Base-by-base conservation (phyloP, 2,797 vertebrate species). In the Craterocephalus amniculus region DNA sequence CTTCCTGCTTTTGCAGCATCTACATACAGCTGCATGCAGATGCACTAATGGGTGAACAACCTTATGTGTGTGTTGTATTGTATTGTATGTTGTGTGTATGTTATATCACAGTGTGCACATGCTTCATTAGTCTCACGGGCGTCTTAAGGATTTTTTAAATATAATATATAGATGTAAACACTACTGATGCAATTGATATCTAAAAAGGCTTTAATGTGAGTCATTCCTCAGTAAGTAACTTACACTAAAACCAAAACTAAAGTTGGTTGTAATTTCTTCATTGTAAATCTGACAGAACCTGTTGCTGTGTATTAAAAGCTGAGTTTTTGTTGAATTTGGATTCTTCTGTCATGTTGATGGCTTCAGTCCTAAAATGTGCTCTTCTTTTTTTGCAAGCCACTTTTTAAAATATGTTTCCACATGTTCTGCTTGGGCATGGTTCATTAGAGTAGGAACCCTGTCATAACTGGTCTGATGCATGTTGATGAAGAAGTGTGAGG, bases 311-410 rank as follows among this genome's bases (percentile, higher is more conserved):
- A 22, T 32, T 69, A 31, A 51, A 40, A 14, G 18, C 1, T 20
- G 18, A n/a, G 18, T 43, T 16, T 16, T 16, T 49, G 4, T 52
- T 64, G 32, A n/a, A n/a, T 26, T 22, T 58, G 34, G 26, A 18
- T 29, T 20, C 55, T 51, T 57, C 6, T 34, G 22, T 49, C 43
- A 45, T 48, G 48, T 49, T 74, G 11, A 34, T 43, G n/a, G 18
- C 4, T 48, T 22, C 14, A 70, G 55, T 34, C 10, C 58, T 16
- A 40, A 45, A 51, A n/a, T n/a, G n/a, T n/a, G n/a, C n/a, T n/a
- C n/a, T n/a, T n/a, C n/a, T 74, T 35, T 57, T 31, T 13, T 29
- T 43, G 31, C 6, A 61, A 68, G 55, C 20, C 62, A 36, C n/a
- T 57, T 36, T 32, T 56, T 52, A 31, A 24, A 60, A 51, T 51